Conservation (phyloP, 1,140 invertebrate genomes). For the Procambarus clarkii region DNA sequence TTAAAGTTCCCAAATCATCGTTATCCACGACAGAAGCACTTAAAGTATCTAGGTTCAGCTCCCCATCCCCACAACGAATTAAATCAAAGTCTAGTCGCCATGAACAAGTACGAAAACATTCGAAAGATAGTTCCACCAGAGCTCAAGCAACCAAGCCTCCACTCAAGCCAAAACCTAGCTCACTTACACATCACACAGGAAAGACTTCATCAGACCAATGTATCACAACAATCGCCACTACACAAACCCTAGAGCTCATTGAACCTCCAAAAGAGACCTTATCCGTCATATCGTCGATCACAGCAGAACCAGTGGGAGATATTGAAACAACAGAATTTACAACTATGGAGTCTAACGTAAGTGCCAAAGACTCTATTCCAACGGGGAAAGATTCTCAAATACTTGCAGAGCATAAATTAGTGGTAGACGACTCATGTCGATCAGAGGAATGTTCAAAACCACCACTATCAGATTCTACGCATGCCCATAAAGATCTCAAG, state of each 20-base stretch:
- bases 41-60: not conserved
- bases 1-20: not conserved
- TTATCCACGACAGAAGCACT: not conserved
- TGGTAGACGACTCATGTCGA: not conserved
- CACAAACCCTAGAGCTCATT: not conserved
- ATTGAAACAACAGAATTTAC: not conserved
- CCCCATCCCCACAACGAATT: not conserved
- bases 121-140: not conserved
- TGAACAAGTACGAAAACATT: not conserved
- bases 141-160: not conserved
- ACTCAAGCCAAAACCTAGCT: not conserved
- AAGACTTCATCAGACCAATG: not conserved
- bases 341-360: not conserved
- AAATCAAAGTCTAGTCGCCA: not conserved
- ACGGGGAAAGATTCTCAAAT: not conserved
- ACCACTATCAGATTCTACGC: not conserved
- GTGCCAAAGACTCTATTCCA: not conserved
- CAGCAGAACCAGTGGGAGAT: not conserved
- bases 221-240: not conserved
- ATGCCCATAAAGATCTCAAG: not conserved
- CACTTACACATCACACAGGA: not conserved
- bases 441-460: not conserved
- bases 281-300: not conserved
- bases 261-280: not conserved
- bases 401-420: not conserved